Base-by-base conservation (phyloP, 2,113 vertebrate genomes). In the Chionis minor region DNA sequence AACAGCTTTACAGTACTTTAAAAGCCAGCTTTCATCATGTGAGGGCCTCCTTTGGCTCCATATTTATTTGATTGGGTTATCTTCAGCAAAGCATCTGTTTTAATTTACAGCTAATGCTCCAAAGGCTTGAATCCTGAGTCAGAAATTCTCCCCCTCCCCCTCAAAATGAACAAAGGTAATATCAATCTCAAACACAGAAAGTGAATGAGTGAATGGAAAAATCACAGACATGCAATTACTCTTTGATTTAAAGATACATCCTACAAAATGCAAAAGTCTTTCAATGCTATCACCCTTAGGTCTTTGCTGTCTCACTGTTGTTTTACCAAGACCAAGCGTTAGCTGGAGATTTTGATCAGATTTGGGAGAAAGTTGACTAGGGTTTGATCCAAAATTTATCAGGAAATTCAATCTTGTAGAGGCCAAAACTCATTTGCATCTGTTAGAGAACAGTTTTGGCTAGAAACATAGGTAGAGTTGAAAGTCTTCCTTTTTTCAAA, bases 21-120 rank as follows among this genome's bases (percentile, higher is more conserved):
- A 94, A 94, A 92, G 28, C 32, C 80, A 95, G 81, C 72, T 94
- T 96, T 94, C 95, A 91, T 91, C 80, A 72, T 81, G 59, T 81
- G 49, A 86, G 35, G 54, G 69, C 8, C 40, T 86, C 65, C 61
- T 92, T 71, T 92, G 75, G 83, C 88, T 91, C 88, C 92, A 81
- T 91, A 81, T 92, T 96, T 88, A 81, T 94, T 95, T 94, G 54
- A 94, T 81, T 84, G 92, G 24, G 72, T 90, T 96, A 91, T 93
- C 95, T 94, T 72, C 91, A 79, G 80, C 86, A 91, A 94, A 96
- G 69, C 95, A 96, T 96, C 91, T 96, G 96, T 91, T 97, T 95
- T 88, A 91, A 89, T 94, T 97, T 97, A 96, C 61, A 71, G 65
- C 58, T 95, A 91, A 95, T 72, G 69, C 82, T 92, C 92, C 59